These are phyloP conservation scores for Melipona beecheii DNA, from an alignment of 2,888 invertebrate species.

Conservation along the genomic window DNA sequence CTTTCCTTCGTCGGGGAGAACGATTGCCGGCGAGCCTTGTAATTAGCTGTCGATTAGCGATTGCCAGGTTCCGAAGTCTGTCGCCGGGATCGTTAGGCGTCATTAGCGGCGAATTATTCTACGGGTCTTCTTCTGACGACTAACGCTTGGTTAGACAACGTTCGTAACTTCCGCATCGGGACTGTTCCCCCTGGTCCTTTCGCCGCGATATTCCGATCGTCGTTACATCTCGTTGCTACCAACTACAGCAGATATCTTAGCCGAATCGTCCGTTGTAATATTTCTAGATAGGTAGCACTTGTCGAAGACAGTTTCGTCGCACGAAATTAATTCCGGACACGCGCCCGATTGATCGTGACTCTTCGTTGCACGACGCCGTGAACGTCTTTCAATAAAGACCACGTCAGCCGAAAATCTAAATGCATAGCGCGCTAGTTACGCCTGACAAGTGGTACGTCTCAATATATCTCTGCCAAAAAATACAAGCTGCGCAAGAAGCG, in stretches of 20 bases:
- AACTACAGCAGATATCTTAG: not conserved
- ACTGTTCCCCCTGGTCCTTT: not conserved
- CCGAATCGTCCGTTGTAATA: not conserved
- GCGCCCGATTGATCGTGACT: not conserved
- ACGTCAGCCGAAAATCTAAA: not conserved
- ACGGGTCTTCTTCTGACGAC: conserved; percentile 39
- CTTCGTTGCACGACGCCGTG: not conserved
- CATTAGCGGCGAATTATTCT: conserved; percentile 48
- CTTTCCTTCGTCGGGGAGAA: conserved; percentile 47
- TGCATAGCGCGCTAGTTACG: not conserved
- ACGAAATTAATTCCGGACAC: no score
- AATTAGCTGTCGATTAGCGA: conserved; percentile 59
- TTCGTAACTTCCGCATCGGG: not conserved
- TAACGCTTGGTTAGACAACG: conserved; percentile 31
- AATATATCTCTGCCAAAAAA: conserved; percentile 1
- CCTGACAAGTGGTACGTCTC: not conserved
- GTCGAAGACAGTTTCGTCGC: not conserved
- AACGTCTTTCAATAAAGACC: not conserved
- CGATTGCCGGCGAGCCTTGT: conserved; percentile 52
- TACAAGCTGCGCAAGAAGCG: not conserved
- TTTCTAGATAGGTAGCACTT: no score
- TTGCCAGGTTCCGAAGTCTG: conserved; percentile 50
- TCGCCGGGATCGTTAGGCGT: conserved; percentile 51
- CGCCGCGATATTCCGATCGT: not conserved
- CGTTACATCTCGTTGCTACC: not conserved